Evolutionary conservation across 2,888 invertebrate species (phyloP).

Genomic region (Ptilodon capucinus): DNA sequence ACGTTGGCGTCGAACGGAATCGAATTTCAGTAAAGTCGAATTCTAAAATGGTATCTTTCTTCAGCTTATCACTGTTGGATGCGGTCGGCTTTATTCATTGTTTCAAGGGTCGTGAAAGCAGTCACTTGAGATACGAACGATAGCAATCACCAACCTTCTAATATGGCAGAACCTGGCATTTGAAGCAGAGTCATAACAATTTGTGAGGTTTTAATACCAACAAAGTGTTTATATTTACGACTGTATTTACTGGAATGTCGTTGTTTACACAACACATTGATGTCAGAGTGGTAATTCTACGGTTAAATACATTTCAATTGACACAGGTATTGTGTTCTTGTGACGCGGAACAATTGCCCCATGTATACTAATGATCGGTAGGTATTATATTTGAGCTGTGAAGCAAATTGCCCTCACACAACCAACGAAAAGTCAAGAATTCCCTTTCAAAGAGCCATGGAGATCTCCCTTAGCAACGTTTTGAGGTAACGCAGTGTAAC

Average conservation of each 20-base stretch:
- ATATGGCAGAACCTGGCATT: not conserved
- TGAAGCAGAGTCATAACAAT: not conserved
- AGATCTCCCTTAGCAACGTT: conserved; percentile 6
- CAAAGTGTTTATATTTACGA: not conserved
- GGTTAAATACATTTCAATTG: conserved; percentile 4
- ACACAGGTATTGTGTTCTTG: conserved; percentile 43
- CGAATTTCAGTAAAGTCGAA: conserved; percentile 33
- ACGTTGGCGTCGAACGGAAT: conserved; percentile 31
- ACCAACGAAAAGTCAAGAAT: conserved; percentile 18
- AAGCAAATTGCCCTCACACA: conserved; percentile 48
- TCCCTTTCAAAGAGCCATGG: conserved; percentile 20
- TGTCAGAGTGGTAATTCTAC: conserved; percentile 1
- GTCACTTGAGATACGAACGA: not conserved
- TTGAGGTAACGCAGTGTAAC: not conserved
- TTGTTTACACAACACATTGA: not conserved
- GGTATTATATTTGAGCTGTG: conserved; percentile 47
- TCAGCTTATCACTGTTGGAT: not conserved
- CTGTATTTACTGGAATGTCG: not conserved
- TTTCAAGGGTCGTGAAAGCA: not conserved
- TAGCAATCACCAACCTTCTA: not conserved
- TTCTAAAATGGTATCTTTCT: conserved; percentile 29
- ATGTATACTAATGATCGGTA: conserved; percentile 51
- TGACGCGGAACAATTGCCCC: conserved; percentile 44
- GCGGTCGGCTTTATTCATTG: too few species aligned
- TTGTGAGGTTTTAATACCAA: not conserved